A percentile compares a stretch with the other conserved stretches of the same genome.
Conservation (phyloP, 2,113 vertebrate genomes). For the Nettapus auritus region DNA sequence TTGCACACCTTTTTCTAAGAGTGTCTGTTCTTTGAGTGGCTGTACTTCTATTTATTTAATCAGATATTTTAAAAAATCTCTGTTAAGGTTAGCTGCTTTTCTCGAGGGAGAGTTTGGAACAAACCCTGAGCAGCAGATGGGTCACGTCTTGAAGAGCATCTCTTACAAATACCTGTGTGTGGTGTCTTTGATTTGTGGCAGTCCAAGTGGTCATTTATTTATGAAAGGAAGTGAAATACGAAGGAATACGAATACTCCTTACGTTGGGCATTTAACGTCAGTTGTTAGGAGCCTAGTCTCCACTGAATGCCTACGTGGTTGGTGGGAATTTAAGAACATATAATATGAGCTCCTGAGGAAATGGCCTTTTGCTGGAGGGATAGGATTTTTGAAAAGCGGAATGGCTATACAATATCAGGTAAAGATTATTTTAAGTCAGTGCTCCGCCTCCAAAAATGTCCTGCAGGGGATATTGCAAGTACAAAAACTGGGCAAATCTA, state of each 20-base stretch:
- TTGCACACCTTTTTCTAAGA: background rate
- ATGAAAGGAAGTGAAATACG: background rate
- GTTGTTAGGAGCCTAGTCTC: background rate
- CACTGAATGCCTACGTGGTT: no score
- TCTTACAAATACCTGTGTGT: background rate
- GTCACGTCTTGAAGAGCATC: background rate
- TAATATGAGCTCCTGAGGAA: background rate
- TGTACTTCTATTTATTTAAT: background rate
- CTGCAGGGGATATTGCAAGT: background rate
- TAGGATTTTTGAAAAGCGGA: background rate
- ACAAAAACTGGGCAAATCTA: background rate
- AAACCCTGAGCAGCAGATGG: background rate
- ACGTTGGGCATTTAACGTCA: background rate
- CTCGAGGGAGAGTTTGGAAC: background rate
- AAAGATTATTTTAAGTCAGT: no score
- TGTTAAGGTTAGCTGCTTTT: background rate
- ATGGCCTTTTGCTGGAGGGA: background rate
- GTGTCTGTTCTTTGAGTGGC: background rate
- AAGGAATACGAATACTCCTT: background rate
- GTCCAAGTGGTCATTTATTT: background rate
- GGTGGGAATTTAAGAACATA: background rate
- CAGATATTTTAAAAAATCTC: background rate
- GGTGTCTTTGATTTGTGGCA: background rate
- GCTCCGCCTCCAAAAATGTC: background rate
- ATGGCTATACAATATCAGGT: background rate